Base-by-base conservation (phyloP, 2,797 vertebrate species). In the Trachurus trachurus region DNA sequence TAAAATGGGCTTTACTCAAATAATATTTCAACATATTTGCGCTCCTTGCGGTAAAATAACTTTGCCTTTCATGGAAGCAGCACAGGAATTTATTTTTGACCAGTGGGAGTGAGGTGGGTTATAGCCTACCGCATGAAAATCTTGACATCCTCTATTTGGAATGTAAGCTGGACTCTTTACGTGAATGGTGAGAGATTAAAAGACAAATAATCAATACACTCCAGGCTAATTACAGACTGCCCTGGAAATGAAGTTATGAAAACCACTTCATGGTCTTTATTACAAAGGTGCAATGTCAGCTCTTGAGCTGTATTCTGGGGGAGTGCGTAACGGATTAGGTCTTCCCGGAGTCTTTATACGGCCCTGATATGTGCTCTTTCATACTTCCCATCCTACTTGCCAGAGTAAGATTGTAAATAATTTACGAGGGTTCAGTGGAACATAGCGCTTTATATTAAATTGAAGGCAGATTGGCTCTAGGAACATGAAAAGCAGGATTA, bases 341-440 rank as follows among this genome's bases (percentile, higher is more conserved):
- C 13, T 37, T 57, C 2, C 49, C 19, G 37, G 71, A 29, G 9
- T 19, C 1, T 77, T 75, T 61, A n/a, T 15, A 50, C 4, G 9
- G 45, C 47, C 26, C 49, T 65, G 40, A 61, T 58, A 42, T 57
- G 26, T 60, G 63, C n/a, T 66, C n/a, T 66, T 59, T 80, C 26
- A 73, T 6, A 40, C 44, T 60, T 70, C 6, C 2, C 44, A 50
- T 76, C 21, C 34, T 13, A 45, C 71, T 74, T 79, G n/a, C 66
- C 62, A 77, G 17, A 72, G 67, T 60, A 45, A 61, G 85, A 84
- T 21, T 16, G 69, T 90, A 90, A 87, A 90, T 88, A 37, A 64
- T 93, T 92, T 84, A 88, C 76, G 63, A 71, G 76, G 16, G 9
- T 71, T 86, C 65, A 59, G 40, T 77, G 74, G 70, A 83, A 74